These are phyloP conservation scores for Thalassarche chlororhynchos DNA, from an alignment of 2,113 vertebrate species.

Conservation along the genomic window DNA sequence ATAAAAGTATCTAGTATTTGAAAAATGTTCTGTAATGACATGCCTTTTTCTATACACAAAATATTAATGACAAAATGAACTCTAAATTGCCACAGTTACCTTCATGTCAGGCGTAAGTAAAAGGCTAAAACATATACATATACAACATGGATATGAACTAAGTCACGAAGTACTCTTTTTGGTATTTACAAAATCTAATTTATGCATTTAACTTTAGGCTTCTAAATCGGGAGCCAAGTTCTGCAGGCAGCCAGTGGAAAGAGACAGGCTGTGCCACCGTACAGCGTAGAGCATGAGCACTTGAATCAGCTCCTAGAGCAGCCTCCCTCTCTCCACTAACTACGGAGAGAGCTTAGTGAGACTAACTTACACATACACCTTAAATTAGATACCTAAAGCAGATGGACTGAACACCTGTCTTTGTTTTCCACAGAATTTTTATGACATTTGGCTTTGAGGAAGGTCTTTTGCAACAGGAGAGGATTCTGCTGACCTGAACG, in stretches of 20 bases:
- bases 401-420: constrained; percentile 45
- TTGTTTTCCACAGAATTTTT: background rate
- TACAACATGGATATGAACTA: background rate
- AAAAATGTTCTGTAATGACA: background rate
- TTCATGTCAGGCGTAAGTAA: background rate
- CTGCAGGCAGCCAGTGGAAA: background rate
- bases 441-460: background rate
- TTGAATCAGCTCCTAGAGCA: background rate
- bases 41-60: background rate
- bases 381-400: constrained; percentile 44
- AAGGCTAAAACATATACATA: background rate
- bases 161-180: background rate
- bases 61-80: constrained; percentile 38
- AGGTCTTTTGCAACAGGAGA: background rate
- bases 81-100: background rate
- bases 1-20: background rate
- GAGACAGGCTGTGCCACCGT: background rate
- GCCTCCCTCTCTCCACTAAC: background rate
- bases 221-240: background rate
- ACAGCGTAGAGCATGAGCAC: background rate
- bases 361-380: background rate
- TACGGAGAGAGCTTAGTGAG: background rate
- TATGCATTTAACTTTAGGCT: background rate
- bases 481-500: background rate
- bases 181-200: background rate